Evolutionary conservation across 2,888 invertebrate species (phyloP), one percentile per base, ranked within the genome.

Genomic region (Geotrupes spiniger): DNA sequence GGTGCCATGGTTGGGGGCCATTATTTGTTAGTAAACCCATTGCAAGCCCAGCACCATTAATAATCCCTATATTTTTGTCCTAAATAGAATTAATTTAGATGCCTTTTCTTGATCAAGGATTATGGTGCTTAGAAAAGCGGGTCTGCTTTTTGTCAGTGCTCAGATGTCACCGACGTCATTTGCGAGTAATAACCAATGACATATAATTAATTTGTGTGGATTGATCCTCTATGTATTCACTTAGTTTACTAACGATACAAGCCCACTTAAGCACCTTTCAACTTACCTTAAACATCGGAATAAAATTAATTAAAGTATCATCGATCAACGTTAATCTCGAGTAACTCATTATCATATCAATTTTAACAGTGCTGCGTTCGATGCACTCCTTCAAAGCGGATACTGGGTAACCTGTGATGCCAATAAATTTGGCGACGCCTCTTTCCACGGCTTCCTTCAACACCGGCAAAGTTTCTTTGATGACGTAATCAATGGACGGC

Each of bases 401-500:
- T 5, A 95, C 73, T 11, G 92, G 88, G 72, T 96, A 96, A 11
- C 87, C 89, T 0, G 94, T 93, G 6, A 95, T 72, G 0, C 96
- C 96, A 54, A 96, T 91, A 66, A 78, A 87, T 52, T 79, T 81
- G 0, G 87, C 88, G 66, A 84, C 86, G 2, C 87, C 86, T 33
- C 84, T 80, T 17, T 81, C 77, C 1, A 89, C 85, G 5, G 89
- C 79, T 60, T 81, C 82, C 58, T 87, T 84, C 8, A 96, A 70
- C 1, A 86, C 82, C 2, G 95, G 95, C 28, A 97, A 70, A 0
- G 94, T 93, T 73, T 96, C 93, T 42, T 88, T 85, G 1, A 94
- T 60, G 2, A 97, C 77, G 6, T 87, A 73, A 31, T 90, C 84
- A 12, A 84, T 70, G 52, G 81, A 83, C 4, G 86, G 82, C 0